phyloP scores from a whole-genome alignment of 2,113 vertebrate species.

The Cyprinus carpio region DNA sequence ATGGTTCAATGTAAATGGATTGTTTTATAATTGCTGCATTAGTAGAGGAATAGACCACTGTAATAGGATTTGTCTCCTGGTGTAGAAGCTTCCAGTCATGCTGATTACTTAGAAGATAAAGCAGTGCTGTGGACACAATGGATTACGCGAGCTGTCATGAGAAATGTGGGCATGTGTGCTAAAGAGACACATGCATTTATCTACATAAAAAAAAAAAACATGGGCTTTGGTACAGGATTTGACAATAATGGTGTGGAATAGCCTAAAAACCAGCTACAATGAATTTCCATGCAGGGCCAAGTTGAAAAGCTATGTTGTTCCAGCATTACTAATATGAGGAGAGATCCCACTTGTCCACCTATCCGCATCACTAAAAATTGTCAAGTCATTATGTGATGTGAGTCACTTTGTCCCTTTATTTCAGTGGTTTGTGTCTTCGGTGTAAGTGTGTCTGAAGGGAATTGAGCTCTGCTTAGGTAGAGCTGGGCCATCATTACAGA shows the following conservation, averaged over 20 bases:
- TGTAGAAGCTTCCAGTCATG: conserved; percentile 34
- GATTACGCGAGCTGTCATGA: conserved; percentile 24
- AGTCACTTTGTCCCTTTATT: not conserved
- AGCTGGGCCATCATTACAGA: not conserved
- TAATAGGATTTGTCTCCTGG: conserved; percentile 42
- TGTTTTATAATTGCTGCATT: conserved; percentile 39
- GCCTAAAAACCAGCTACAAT: not conserved
- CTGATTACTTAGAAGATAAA: conserved; percentile 38
- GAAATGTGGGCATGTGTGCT: not conserved
- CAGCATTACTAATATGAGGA: not conserved
- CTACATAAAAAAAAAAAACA: not conserved
- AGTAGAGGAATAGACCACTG: conserved; percentile 16
- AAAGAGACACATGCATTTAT: not conserved
- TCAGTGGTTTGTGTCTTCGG: not conserved
- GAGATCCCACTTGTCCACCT: not conserved
- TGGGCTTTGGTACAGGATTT: not conserved
- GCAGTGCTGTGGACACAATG: not conserved
- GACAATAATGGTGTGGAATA: not conserved
- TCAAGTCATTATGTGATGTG: not conserved
- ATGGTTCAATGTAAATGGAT: conserved; percentile 43
- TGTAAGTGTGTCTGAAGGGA: not conserved
- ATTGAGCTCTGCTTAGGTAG: not conserved
- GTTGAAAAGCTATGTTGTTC: not conserved
- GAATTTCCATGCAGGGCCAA: not conserved
- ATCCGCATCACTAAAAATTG: not conserved